These are phyloP conservation scores for Cyprinodon variegatus DNA, from an alignment of 2,113 vertebrate species.

Conservation along the genomic window DNA sequence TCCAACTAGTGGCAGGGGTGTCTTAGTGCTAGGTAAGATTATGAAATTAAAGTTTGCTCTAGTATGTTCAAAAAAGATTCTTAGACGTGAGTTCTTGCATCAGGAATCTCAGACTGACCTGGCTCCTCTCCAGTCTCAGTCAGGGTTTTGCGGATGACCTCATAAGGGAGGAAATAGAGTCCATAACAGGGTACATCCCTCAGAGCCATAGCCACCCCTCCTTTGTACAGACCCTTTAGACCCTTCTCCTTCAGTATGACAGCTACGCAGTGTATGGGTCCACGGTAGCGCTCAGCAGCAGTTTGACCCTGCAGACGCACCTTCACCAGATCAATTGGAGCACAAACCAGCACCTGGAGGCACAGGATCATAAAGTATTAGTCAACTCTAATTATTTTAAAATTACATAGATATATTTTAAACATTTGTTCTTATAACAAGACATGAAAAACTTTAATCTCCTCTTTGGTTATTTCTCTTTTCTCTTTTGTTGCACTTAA, in stretches of 20 bases:
- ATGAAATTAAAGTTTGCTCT: too few species aligned
- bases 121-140: slow-evolving; percentile 69
- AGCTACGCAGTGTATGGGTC: slow-evolving; percentile 78
- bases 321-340: slow-evolving; percentile 86
- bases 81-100: not conserved
- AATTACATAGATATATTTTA: not conserved
- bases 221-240: slow-evolving; percentile 78
- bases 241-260: slow-evolving; percentile 81
- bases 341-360: slow-evolving; percentile 74
- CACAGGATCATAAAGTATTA: not conserved
- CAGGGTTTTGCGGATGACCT: slow-evolving; percentile 71
- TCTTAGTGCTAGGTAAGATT: too few species aligned
- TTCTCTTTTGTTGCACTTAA: too few species aligned
- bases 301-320: slow-evolving; percentile 86
- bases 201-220: slow-evolving; percentile 77
- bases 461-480: too few species aligned
- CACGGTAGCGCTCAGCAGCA: slow-evolving; percentile 63
- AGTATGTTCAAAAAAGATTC: too few species aligned
- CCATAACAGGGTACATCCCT: slow-evolving; percentile 83
- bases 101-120: slow-evolving; percentile 63
- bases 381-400: not conserved
- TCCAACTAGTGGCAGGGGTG: too few species aligned
- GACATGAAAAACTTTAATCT: not conserved
- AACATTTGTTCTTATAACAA: not conserved
- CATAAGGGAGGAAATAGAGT: slow-evolving; percentile 84